Evolutionary conservation across 37 sponge, comb jelly and placozoan species (phyloP), one percentile per base, ranked within the genome.

Genomic region (Halichondria panicea): DNA sequence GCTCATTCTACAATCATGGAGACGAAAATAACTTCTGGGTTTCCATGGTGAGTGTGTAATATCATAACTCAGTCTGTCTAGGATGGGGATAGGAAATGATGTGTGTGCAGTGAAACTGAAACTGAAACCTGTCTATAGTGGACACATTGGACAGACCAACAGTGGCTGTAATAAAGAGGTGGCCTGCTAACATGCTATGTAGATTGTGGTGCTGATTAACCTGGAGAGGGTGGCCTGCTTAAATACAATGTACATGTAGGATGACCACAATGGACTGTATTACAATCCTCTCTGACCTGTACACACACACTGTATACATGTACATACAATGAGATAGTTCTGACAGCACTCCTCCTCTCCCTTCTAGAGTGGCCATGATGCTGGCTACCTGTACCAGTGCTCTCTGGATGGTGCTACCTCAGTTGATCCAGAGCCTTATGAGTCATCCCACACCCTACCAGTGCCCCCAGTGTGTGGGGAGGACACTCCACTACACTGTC

Each of bases 361-460:
- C 44, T 24, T 44, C 9, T 42, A 95, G 95, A 84, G 84, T 59
- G 97, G 97, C 28, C 74, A 84, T 68, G 97, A 97, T 79, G 89
- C 94, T 72, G 97, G 97, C 32, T 90, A 83, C 72, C 72, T 97
- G 71, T 97, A 97, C 71, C 81, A 83, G 27, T 97, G 92, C 68
- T 68, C 80, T 22, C 70, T 96, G 81, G 89, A 95, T 35, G 84
- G 74, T 21, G 79, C 86, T 6, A 35, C 39, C 25, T 76, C 42
- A 38, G 71, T 63, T 18, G 44, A 70, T 1, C 19, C 0, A 31
- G 77, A 74, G 43, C 68, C 72, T 9, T 80, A 81, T 72, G 91
- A 91, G 42, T 54, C 91, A 2, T 43, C 46, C 3, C 66, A 46
- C 44, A 42, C 87, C 40, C 18, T 91, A 15, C 86, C 91, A 1